Base-by-base conservation (phyloP, 53 echinoderm and acorn worm species). In the Arbacia lixula region DNA sequence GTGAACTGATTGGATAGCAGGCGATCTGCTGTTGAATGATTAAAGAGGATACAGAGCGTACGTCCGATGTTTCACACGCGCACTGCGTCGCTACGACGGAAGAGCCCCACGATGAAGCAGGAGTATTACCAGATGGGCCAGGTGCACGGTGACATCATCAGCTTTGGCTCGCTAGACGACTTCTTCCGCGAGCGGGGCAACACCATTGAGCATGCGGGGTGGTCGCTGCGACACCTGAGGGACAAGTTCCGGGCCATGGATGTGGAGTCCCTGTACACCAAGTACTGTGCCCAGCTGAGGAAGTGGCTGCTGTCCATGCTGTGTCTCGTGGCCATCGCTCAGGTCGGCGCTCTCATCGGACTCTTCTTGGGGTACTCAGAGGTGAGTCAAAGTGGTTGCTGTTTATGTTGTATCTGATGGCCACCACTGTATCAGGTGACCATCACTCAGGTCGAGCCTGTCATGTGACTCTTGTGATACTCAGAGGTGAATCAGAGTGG, bases 81-180 rank as follows among this genome's bases (percentile, higher is more conserved):
- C 12, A 43, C 30, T 3, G 9, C 53, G 46, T 74, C 74, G 12
- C 33, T 74, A 21, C 78, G 78, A 3, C 62, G 64, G 8, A 81
- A 81, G 62, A 61, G 40, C 32, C 52, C 63, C 82, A 67, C 55
- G 51, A 83, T 88, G 83, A 78, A 86, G 72, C 38, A 89, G 83
- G 93, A 95, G 64, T 93, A 88, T 55, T 95, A 95, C 72, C 90
- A 93, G 75, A 93, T 95, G 95, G 91, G 95, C 20, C 88, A 93
- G 60, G 71, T 93, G 38, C 93, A 86, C 21, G 95, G 95, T 6
- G 93, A 95, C 57, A 72, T 88, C 73, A 90, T 93, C 77, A 93
- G 91, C 75, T 95, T 95, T 19, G 93, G 88, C 4, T 93, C 95
- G 24, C 67, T 93, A 38, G 95, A 95, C 46, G 93, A 95, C 51